A percentile compares a stretch with the other conserved stretches of the same genome.
These are phyloP conservation scores for Meliscaeva auricollis DNA, from an alignment of 2,888 invertebrate genomes.

Conservation along the genomic window DNA sequence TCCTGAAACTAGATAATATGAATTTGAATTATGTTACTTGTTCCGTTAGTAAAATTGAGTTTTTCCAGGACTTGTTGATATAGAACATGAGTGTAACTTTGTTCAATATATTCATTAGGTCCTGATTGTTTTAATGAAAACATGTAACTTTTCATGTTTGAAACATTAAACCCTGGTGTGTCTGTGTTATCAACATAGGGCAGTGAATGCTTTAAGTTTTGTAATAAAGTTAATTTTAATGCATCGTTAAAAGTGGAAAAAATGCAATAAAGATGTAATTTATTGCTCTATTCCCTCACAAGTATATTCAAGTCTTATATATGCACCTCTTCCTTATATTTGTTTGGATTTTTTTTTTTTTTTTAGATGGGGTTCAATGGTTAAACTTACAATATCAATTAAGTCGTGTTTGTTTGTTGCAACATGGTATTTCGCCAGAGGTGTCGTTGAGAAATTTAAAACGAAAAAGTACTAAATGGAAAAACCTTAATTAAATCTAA, in stretches of 20 bases:
- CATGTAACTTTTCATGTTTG: background rate
- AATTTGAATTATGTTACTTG: no score
- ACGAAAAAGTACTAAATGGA: no score
- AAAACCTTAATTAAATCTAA: no score
- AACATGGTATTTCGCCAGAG: background rate
- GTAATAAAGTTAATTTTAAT: slow-evolving; percentile 54
- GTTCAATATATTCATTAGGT: background rate
- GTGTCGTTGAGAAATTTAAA: background rate
- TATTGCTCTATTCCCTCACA: slow-evolving; percentile 2
- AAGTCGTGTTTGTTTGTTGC: background rate
- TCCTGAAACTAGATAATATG: no score
- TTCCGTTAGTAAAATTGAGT: no score
- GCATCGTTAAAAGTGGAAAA: slow-evolving; percentile 55
- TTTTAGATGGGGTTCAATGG: slow-evolving; percentile 28
- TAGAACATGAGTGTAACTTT: no score
- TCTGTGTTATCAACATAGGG: background rate
- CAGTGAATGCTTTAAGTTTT: background rate
- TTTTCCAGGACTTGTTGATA: no score
- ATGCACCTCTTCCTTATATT: background rate
- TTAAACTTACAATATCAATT: slow-evolving; percentile 16
- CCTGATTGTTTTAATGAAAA: background rate
- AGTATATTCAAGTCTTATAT: slow-evolving; percentile 1
- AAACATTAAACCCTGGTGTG: background rate
- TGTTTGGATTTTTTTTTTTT: background rate
- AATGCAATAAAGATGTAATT: slow-evolving; percentile 57